Base-by-base conservation (phyloP, 2,113 vertebrate species). In the Litocranius walleri region DNA sequence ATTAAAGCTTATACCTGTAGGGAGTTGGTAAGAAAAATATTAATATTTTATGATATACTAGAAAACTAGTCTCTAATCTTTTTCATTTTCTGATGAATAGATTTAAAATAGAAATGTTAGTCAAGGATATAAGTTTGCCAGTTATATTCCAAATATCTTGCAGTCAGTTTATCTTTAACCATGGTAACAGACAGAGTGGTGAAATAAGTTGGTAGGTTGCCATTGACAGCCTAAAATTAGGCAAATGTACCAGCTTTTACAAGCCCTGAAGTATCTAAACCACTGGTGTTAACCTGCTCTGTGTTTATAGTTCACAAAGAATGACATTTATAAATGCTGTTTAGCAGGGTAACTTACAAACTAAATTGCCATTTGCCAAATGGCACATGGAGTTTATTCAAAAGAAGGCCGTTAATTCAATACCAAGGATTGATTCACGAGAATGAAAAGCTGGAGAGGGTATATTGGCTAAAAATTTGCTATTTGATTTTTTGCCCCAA, bases 201-300 rank as follows among this genome's bases (percentile, higher is more conserved):
- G 64, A 91, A 96, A 90, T 92, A 94, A 96, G 45, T 95, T 98
- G 52, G 29, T 96, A 92, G 52, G 67, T 95, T 94, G 96, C 92
- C 82, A 80, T 40, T 95, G 88, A 78, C 59, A 92, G 91, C 56
- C 84, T 98, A 92, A 97, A 96, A 96, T 97, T 97, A 98, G 92
- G 88, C 64, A 90, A 77, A 74, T 88, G 14, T 95, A 89, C n/a
- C 56, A 95, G 50, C 74, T 90, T 94, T 93, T 86, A 89, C 88
- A 96, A 96, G 45, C 25, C 59, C 93, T 23, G 17, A 36, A 93
- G 29, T 81, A 19, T 62, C 45, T 89, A 48, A 92, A 90, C 64
- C 87, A 62, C 74, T 95, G 87, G 43, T 84, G 36, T 88, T 94
- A 85, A 84, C 62, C 50, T 96, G 64, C 78, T 94, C 7, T 88